Percentiles rank a stretch among this genome's conserved stretches.
These are phyloP conservation scores for Cottus gobio DNA, from an alignment of 2,113 vertebrate species.

Conservation along the genomic window DNA sequence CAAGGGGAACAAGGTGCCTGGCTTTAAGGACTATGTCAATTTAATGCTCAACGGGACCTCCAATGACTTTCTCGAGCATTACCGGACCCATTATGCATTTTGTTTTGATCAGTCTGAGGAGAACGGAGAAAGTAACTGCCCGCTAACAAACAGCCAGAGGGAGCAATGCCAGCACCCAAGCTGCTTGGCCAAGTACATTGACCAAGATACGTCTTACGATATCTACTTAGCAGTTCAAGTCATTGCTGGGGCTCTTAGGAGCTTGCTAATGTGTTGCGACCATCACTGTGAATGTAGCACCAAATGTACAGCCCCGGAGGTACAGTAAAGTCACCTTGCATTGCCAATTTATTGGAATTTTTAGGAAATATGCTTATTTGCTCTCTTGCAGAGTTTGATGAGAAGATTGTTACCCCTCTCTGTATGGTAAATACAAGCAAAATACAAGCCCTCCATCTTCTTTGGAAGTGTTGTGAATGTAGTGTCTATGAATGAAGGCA, in stretches of 20 bases:
- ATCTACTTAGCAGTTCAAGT: constrained; percentile 71
- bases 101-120: constrained; percentile 12
- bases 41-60: constrained; percentile 22
- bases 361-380: neutral
- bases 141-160: neutral
- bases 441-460: too few relatives aligned
- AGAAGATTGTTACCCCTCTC: neutral
- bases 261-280: constrained; percentile 53
- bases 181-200: constrained; percentile 37
- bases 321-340: constrained; percentile 20
- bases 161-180: constrained; percentile 7
- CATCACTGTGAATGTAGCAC: constrained; percentile 21
- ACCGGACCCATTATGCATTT: neutral
- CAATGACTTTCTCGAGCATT: neutral
- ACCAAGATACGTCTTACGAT: constrained; percentile 50
- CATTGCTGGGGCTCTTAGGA: constrained; percentile 57
- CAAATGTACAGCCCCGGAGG: constrained; percentile 61
- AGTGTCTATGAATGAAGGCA: too few relatives aligned
- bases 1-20: constrained; percentile 54
- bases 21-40: constrained; percentile 60
- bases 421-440: neutral
- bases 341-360: neutral
- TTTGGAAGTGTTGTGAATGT: too few relatives aligned
- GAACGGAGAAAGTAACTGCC: neutral
- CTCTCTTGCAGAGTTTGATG: neutral